Percentiles rank a stretch among this genome's conserved stretches.
phyloP scores from a whole-genome alignment of 2,113 vertebrate genomes.

The Bufo bufo region DNA sequence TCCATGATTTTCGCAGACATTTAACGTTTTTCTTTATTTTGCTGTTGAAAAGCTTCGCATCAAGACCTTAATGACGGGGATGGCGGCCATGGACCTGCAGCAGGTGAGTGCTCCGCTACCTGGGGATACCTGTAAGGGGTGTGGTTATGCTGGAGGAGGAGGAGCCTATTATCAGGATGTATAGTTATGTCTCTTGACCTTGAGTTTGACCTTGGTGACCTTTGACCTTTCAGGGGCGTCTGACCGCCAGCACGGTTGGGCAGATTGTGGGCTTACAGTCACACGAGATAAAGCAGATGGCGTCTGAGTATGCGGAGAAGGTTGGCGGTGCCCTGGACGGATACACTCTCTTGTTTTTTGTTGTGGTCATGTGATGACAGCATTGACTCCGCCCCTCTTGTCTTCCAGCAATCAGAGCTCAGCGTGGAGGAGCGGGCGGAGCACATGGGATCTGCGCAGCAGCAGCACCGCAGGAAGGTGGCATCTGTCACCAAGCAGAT shows the following conservation, averaged over 20 bases:
- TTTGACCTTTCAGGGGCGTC: slow-evolving; percentile 78
- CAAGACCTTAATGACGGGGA: slow-evolving; percentile 90
- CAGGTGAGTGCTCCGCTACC: slow-evolving; percentile 84
- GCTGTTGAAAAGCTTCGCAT: slow-evolving; percentile 76
- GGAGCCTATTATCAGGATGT: no score
- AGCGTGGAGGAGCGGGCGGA: slow-evolving; percentile 85
- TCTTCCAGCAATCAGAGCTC: slow-evolving; percentile 74
- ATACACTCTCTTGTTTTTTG: not conserved
- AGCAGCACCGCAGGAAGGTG: slow-evolving; percentile 83
- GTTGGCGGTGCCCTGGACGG: slow-evolving; percentile 59
- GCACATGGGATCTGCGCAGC: slow-evolving; percentile 81
- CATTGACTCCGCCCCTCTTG: not conserved
- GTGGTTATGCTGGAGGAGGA: no score
- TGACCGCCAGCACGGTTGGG: slow-evolving; percentile 91
- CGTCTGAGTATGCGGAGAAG: slow-evolving; percentile 89
- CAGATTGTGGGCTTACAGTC: slow-evolving; percentile 95
- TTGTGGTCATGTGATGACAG: not conserved
- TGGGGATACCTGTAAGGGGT: no score
- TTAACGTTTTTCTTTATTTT: not conserved
- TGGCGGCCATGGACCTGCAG: slow-evolving; percentile 90
- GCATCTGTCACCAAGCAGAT: slow-evolving; percentile 90
- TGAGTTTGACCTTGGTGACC: no score
- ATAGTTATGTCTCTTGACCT: no score
- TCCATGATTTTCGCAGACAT: no score
- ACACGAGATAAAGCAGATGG: slow-evolving; percentile 94